These are phyloP conservation scores for Drosophila orena DNA, from an alignment of 1,140 invertebrate genomes.

Conservation along the genomic window DNA sequence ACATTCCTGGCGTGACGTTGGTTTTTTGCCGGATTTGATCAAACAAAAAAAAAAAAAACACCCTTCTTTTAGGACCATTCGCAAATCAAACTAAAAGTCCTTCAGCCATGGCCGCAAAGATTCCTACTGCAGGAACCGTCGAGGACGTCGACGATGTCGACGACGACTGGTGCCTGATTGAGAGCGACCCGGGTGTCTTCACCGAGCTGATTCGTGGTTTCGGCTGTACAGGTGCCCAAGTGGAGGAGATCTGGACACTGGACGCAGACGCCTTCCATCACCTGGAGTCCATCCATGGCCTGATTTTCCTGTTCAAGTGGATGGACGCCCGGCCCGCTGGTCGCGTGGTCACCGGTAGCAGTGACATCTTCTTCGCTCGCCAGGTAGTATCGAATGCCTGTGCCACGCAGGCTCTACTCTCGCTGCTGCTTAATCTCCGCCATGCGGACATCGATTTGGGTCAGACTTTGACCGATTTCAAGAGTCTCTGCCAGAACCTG, in stretches of 20 bases:
- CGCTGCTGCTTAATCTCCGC: conserved; percentile 95
- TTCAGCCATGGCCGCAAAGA: conserved; percentile 2
- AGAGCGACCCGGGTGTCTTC: conserved; percentile 99
- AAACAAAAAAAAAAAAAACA: not conserved
- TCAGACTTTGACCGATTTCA: conserved; percentile 93
- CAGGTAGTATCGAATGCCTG: conserved; percentile 99
- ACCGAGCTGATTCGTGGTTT: conserved; percentile 98
- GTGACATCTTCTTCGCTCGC: conserved; percentile 98
- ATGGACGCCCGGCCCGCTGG: conserved; percentile 94
- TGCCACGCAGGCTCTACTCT: conserved; percentile 99
- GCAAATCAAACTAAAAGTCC: not conserved
- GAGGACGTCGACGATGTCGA: not conserved
- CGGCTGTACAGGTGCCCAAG: conserved; percentile 96
- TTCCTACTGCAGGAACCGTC: not conserved
- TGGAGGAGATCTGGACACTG: conserved; percentile 99
- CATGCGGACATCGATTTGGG: conserved; percentile 95
- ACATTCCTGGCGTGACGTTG: not conserved
- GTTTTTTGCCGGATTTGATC: not conserved
- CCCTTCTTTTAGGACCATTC: not conserved
- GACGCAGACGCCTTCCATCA: conserved; percentile 94
- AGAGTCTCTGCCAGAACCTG: conserved; percentile 97
- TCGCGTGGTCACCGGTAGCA: conserved; percentile 89
- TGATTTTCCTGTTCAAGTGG: conserved; percentile 99
- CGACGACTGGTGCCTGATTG: conserved; percentile 99
- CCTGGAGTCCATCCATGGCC: conserved; percentile 98